Base-by-base conservation (phyloP, 1,140 invertebrate species). In the Macrocentrus cingulum region DNA sequence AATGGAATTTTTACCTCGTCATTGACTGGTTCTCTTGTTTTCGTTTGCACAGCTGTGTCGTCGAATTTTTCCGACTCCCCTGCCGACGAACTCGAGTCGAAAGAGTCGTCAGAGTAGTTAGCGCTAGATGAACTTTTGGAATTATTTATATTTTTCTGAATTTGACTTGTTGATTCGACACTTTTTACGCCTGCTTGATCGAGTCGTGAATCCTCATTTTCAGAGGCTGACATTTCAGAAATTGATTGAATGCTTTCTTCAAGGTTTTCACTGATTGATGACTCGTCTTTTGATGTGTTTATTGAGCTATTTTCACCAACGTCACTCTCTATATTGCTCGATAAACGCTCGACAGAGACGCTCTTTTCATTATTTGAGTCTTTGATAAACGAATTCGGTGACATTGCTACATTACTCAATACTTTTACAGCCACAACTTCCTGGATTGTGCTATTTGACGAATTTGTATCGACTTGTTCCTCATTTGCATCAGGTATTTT, bases 401-500 rank as follows among this genome's bases (percentile, higher is more conserved):
- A 37, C 37, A 6, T 48, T 11, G 20, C 20, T 11, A 22, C 6
- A 4, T 41, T 22, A 44, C 22, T 42, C n/a, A 36, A 9, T 1
- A 58, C 18, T 45, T 11, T 53, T 15, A 51, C 37, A 29, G 1
- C 20, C 39, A 42, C n/a, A n/a, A n/a, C n/a, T n/a, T n/a, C n/a
- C n/a, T 42, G 4, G 20, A 22, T 9, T 9, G 49, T n/a, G n/a
- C 22, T 36, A 36, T 55, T 19, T 41, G 36, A 22, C 25, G 53
- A 32, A 23, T 50, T 50, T 15, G 48, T 44, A 16, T 52, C 46
- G 11, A 59, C 1, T 52, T 56, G 53, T 25, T 58, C 62, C 23
- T 34, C 18, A 22, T 46, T 44, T 48, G 62, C 48, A 42, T 64
- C 59, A 2, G 65, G 67, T 36, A 69, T 66, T 48, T 62, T 65